Evolutionary conservation across 2,888 invertebrate species (phyloP).

Genomic region (Trichacis sp.): DNA sequence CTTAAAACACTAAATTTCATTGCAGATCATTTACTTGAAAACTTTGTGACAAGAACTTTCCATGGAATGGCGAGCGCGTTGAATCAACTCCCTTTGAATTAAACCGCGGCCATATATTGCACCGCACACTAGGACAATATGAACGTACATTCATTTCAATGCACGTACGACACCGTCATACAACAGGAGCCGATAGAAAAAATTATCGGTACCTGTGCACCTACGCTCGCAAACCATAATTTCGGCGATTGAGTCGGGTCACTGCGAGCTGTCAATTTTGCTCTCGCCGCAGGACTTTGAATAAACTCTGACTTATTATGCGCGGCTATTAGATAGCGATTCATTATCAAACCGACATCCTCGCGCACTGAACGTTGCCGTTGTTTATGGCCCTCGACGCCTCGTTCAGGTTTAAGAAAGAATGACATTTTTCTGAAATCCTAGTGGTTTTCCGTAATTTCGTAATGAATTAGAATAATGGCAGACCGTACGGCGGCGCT

Average conservation of each 20-base stretch:
- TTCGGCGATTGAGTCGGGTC: constrained; percentile 40
- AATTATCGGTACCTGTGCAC: constrained; percentile 44
- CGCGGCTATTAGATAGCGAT: constrained; percentile 26
- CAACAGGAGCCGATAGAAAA: constrained; percentile 37
- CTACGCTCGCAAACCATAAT: constrained; percentile 40
- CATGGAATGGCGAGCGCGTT: neutral
- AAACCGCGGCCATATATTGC: constrained; percentile 27
- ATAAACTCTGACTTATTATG: constrained; percentile 27
- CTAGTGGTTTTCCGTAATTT: neutral
- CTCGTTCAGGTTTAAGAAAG: too few species aligned
- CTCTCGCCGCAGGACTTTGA: constrained; percentile 24
- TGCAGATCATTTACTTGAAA: neutral
- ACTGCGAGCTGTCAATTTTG: constrained; percentile 37
- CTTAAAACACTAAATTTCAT: too few species aligned
- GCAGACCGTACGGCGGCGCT: neutral
- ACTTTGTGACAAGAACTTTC: neutral
- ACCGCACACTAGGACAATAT: constrained; percentile 40
- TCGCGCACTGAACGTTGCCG: constrained; percentile 12
- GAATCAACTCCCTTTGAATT: constrained; percentile 7
- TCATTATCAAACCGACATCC: constrained; percentile 20
- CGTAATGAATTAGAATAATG: constrained; percentile 2
- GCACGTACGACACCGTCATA: constrained; percentile 13
- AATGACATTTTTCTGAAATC: too few species aligned
- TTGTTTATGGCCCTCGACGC: neutral
- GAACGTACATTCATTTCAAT: constrained; percentile 34